These are phyloP conservation scores for Tetragonula carbonaria DNA, from an alignment of 2,888 invertebrate species.

Conservation along the genomic window DNA sequence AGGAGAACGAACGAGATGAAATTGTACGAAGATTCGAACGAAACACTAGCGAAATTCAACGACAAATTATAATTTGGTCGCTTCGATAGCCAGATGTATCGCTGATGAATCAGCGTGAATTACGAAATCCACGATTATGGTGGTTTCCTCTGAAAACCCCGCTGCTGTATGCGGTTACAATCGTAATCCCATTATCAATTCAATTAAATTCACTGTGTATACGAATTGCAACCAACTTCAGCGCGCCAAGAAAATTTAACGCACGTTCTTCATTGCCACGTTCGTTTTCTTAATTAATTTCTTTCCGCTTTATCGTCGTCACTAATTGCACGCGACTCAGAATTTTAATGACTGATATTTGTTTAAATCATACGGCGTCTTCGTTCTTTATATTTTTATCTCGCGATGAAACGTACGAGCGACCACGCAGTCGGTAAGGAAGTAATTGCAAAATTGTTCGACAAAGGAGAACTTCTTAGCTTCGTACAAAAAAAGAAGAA, in stretches of 20 bases:
- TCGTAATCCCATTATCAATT: constrained; percentile 57
- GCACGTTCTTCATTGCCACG: background rate
- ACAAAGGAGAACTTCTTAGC: background rate
- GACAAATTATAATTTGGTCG: constrained; percentile 43
- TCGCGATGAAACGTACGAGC: background rate
- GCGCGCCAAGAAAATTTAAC: constrained; percentile 5
- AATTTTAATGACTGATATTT: background rate
- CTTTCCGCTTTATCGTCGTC: background rate
- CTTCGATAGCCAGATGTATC: background rate
- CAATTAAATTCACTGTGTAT: constrained; percentile 49
- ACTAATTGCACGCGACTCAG: background rate
- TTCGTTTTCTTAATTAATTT: background rate
- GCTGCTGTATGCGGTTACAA: constrained; percentile 47
- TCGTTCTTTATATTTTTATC: background rate
- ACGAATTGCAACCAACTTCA: constrained; percentile 41
- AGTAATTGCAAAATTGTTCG: background rate
- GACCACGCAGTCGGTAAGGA: background rate
- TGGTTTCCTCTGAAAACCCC: constrained; percentile 22
- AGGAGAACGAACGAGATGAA: too few species aligned
- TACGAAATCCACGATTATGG: constrained; percentile 58
- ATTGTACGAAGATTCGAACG: background rate
- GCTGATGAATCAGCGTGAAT: constrained; percentile 57
- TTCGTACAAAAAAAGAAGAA: background rate
- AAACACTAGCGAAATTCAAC: constrained; percentile 28
- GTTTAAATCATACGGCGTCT: background rate